phyloP scores from a whole-genome alignment of 2,888 invertebrate genomes.

The Julus scanicus region DNA sequence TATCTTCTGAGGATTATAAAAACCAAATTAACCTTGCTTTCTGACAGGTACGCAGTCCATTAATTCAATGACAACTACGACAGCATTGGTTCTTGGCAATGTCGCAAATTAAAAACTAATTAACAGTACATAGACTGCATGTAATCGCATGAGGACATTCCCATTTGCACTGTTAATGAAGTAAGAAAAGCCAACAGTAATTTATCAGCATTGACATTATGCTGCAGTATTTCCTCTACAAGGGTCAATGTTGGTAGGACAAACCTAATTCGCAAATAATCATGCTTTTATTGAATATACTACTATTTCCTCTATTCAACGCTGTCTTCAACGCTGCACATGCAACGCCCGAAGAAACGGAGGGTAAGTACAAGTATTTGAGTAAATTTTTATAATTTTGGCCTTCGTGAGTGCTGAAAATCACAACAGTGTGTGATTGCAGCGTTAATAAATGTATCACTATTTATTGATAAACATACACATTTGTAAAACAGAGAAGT shows the following conservation, averaged over 20 bases:
- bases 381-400: not conserved
- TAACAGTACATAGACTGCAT: slow-evolving; percentile 20
- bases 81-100: slow-evolving; percentile 13
- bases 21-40: slow-evolving; percentile 25
- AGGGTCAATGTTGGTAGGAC: slow-evolving; percentile 9
- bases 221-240: not conserved
- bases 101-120: slow-evolving; percentile 2
- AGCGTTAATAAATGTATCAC: too few species aligned
- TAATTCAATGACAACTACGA: not conserved
- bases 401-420: not conserved
- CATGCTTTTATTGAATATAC: not conserved
- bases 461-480: too few species aligned
- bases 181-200: not conserved
- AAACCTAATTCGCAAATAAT: not conserved
- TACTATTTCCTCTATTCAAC: not conserved
- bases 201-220: not conserved
- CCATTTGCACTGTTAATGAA: slow-evolving; percentile 31
- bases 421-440: not conserved
- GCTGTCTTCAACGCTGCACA: not conserved
- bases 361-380: not conserved
- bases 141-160: slow-evolving; percentile 22
- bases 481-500: too few species aligned
- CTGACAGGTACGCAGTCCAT: slow-evolving; percentile 24
- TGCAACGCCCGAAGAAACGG: not conserved
- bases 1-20: not conserved